A percentile compares a stretch with the other conserved stretches of the same genome.
Conservation (phyloP, 2,888 invertebrate species). For the Oscheius sp. region DNA sequence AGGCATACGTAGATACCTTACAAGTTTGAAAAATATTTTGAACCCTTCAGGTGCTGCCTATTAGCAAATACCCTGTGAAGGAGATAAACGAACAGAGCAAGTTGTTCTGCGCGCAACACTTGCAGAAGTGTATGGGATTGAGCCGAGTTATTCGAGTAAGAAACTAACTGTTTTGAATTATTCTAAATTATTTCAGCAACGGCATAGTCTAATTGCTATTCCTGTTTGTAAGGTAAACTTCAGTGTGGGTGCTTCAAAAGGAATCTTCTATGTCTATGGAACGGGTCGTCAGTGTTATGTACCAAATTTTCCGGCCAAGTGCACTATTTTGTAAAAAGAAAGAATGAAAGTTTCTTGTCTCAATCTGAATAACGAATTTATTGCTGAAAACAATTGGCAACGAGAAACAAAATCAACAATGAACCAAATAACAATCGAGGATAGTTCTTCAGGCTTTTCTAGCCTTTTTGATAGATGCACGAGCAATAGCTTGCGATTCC, state of each 20-base stretch:
- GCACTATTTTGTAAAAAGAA: conserved; percentile 49
- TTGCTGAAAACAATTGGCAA: no score
- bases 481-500: background rate
- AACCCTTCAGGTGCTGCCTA: conserved; percentile 64
- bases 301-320: conserved; percentile 68
- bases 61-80: conserved; percentile 59
- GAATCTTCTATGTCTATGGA: conserved; percentile 69
- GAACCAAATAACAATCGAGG: background rate
- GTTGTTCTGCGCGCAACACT: conserved; percentile 64
- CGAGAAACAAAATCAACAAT: no score
- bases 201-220: conserved; percentile 64
- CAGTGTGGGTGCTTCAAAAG: conserved; percentile 56
- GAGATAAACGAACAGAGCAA: conserved; percentile 68
- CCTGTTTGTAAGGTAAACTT: conserved; percentile 66
- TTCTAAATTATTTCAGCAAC: conserved; percentile 57
- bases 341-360: no score
- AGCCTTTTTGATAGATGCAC: background rate
- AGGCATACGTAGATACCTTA: conserved; percentile 55
- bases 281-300: conserved; percentile 65
- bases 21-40: background rate
- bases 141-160: conserved; percentile 64
- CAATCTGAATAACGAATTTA: no score
- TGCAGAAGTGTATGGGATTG: conserved; percentile 64
- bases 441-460: background rate
- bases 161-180: background rate